Percentiles rank a stretch among this genome's conserved stretches.
phyloP scores from a whole-genome alignment of 2,888 invertebrate species.

The Pyrocoelia pectoralis region DNA sequence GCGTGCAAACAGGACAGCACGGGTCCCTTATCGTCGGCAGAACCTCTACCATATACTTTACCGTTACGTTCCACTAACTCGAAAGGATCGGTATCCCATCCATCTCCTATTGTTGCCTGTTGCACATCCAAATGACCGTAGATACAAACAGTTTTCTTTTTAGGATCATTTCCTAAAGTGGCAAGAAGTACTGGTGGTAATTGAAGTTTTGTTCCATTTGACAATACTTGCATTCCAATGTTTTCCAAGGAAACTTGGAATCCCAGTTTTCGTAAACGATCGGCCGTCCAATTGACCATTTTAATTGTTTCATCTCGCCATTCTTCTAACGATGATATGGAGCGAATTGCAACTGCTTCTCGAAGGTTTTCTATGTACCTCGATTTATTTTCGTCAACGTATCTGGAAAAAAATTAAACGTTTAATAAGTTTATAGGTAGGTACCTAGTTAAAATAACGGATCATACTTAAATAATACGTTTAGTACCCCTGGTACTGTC shows the following conservation, averaged over 20 bases:
- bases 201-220: constrained; percentile 75
- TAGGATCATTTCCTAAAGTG: constrained; percentile 78
- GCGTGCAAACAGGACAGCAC: constrained; percentile 96
- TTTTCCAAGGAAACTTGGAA: constrained; percentile 76
- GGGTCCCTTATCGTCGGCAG: constrained; percentile 92
- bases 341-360: too few species aligned
- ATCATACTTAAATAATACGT: too few species aligned
- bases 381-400: too few species aligned
- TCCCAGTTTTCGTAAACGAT: constrained; percentile 74
- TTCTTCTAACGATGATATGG: too few species aligned
- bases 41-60: constrained; percentile 87
- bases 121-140: constrained; percentile 99
- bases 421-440: too few species aligned
- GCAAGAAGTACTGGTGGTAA: constrained; percentile 89
- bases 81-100: constrained; percentile 97
- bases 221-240: constrained; percentile 77
- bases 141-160: constrained; percentile 91
- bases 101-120: constrained; percentile 90
- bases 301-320: constrained; percentile 77
- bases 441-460: too few species aligned
- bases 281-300: constrained; percentile 86
- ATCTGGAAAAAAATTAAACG: too few species aligned
- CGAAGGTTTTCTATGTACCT: too few species aligned
- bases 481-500: too few species aligned
- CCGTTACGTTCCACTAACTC: constrained; percentile 85